Conservation (phyloP, 2,888 invertebrate species). For the Epirrita christyi region DNA sequence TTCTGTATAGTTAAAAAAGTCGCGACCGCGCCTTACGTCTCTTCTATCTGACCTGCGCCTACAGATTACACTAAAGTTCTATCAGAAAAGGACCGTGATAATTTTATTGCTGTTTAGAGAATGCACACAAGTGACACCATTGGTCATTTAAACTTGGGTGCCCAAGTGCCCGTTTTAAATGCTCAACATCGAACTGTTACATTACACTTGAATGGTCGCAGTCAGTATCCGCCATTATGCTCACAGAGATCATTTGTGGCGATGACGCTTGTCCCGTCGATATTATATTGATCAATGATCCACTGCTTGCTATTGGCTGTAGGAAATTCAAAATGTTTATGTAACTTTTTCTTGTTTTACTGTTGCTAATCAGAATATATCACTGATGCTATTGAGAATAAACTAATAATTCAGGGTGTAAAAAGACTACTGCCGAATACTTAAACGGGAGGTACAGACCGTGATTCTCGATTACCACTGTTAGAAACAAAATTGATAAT, state of each 20-base stretch:
- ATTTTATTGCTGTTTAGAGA: no score
- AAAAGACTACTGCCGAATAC: neutral
- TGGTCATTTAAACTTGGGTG: neutral
- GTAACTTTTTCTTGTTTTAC: neutral
- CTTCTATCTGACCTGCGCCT: no score
- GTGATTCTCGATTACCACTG: no score
- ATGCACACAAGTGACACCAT: no score
- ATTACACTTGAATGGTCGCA: slow-evolving; percentile 18
- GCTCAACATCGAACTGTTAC: neutral
- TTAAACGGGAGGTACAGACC: no score
- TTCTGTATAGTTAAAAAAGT: no score
- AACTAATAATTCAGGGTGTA: no score
- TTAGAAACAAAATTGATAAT: no score
- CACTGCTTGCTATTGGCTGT: slow-evolving; percentile 80
- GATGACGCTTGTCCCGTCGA: slow-evolving; percentile 80
- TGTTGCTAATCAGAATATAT: neutral
- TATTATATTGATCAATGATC: slow-evolving; percentile 81
- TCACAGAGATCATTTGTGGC: slow-evolving; percentile 78
- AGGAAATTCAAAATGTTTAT: slow-evolving; percentile 46
- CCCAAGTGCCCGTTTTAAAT: neutral
- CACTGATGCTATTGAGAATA: no score
- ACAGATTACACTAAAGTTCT: no score
- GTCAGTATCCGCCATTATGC: slow-evolving; percentile 48
- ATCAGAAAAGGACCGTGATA: no score
- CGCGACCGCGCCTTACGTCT: no score